Base-by-base conservation (phyloP, 2,888 invertebrate genomes). In the Acleris cristana region DNA sequence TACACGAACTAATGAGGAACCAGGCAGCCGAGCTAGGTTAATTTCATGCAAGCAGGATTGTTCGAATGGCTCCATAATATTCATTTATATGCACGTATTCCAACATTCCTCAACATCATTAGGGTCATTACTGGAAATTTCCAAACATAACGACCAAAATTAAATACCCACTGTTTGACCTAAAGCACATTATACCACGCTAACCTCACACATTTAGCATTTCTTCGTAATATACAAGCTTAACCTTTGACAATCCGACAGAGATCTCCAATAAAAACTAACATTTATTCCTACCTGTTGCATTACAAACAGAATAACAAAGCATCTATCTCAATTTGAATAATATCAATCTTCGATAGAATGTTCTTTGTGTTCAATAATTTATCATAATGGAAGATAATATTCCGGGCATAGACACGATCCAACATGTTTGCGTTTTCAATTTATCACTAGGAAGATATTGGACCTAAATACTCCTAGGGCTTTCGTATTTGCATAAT, bases 401-500 rank as follows among this genome's bases (percentile, higher is more conserved):
- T 65, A 70, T 71, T 69, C 56, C 66, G 26, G 62, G 67, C 70
- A 74, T 75, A 74, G 73, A 73, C 70, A 69, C 63, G 74, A 69
- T 72, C 69, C 65, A 69, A 71, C 67, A 72, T 72, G 73, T 74
- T 76, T 73, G 65, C 69, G 69, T 77, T 76, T 78, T 79, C 78
- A 77, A 83, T 78, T 78, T 77, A 82, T 81, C 77, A 77, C 74
- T 76, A 63, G 59, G 69, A 79, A 81, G 79, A 81, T 80, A 79
- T 78, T 73, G 73, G 76, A 80, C 77, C 79, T 82, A 83, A 83
- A 81, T 79, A 80, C 79, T 83, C 73, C 77, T 77, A 76, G 78
- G 78, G 79, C 75, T 78, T 74, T 75, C 65, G 76, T 80, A 83
- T 85, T 86, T 85, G 81, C 86, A 86, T 86, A 86, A 83, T 83